Evolutionary conservation across 2,797 vertebrate genomes (phyloP).

Genomic region (Falco rusticolus): DNA sequence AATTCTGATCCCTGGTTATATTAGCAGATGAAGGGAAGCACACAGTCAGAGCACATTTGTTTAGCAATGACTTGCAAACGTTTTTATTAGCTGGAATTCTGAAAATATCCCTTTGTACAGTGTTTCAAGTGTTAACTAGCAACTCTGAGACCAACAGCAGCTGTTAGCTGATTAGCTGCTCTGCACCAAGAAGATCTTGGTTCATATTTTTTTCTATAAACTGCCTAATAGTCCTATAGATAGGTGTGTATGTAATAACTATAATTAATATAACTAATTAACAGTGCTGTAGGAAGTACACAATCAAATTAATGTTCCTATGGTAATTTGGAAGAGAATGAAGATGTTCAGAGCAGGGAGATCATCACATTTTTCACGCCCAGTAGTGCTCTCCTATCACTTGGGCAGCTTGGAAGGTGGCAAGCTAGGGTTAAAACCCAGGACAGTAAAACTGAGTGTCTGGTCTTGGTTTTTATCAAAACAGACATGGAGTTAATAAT

Average conservation of each 20-base stretch:
- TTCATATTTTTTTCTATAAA: background rate
- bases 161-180: constrained; percentile 62
- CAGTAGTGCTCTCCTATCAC: background rate
- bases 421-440: background rate
- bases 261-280: constrained; percentile 73
- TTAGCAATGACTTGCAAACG: background rate
- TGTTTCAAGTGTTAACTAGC: constrained; percentile 51
- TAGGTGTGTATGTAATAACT: constrained; percentile 72
- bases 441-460: background rate
- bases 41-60: background rate
- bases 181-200: constrained; percentile 11
- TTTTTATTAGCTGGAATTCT: constrained; percentile 7
- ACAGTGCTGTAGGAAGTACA: constrained; percentile 48
- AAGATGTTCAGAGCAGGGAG: background rate
- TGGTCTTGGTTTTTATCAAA: background rate
- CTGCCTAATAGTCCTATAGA: constrained; percentile 56
- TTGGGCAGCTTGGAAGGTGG: background rate
- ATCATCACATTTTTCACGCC: background rate
- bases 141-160: constrained; percentile 17
- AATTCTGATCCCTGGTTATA: background rate
- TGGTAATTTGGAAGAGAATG: constrained; percentile 25
- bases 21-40: constrained; percentile 1
- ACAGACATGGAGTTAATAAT: background rate
- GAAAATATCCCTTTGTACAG: constrained; percentile 9
- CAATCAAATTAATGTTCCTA: constrained; percentile 64